Conservation (phyloP, 2,797 vertebrate genomes). For the Enteromius viviparus region DNA sequence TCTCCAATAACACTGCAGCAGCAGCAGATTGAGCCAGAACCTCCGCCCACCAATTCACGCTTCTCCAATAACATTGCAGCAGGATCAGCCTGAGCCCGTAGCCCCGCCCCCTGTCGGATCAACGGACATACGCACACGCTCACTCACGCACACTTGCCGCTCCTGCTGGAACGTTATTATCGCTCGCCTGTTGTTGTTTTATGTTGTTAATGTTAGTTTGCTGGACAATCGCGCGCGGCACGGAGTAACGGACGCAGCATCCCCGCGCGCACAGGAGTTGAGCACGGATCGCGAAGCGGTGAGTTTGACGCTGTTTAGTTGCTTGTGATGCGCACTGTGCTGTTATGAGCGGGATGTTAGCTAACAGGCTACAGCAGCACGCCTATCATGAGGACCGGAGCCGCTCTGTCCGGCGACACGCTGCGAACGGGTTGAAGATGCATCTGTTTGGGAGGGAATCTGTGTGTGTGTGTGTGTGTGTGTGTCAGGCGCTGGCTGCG, state of each 20-base stretch:
- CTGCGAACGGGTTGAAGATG: neutral
- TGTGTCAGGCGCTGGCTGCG: neutral
- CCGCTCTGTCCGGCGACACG: conserved; percentile 22
- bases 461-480: no score
- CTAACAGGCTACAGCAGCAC: conserved; percentile 42
- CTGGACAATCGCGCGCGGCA: neutral
- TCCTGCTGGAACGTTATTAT: neutral
- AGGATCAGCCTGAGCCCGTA: neutral
- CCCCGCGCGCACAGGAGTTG: neutral
- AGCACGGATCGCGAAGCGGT: conserved; percentile 2
- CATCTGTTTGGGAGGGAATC: conserved; percentile 1
- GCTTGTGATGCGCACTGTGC: neutral
- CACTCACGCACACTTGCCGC: neutral
- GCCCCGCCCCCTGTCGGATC: conserved; percentile 36
- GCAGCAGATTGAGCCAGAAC: neutral
- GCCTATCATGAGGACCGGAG: neutral
- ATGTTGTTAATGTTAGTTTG: conserved; percentile 20
- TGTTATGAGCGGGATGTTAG: conserved; percentile 39
- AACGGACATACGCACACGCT: conserved; percentile 20
- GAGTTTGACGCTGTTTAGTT: conserved; percentile 28
- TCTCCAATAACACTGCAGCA: neutral
- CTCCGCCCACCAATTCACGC: neutral
- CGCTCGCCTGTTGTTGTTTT: conserved; percentile 8
- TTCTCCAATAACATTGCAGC: conserved; percentile 1
- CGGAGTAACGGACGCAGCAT: neutral